A percentile compares a stretch with the other conserved stretches of the same genome.
phyloP scores from a whole-genome alignment of 2,113 vertebrate species.

The Kryptolebias marmoratus region DNA sequence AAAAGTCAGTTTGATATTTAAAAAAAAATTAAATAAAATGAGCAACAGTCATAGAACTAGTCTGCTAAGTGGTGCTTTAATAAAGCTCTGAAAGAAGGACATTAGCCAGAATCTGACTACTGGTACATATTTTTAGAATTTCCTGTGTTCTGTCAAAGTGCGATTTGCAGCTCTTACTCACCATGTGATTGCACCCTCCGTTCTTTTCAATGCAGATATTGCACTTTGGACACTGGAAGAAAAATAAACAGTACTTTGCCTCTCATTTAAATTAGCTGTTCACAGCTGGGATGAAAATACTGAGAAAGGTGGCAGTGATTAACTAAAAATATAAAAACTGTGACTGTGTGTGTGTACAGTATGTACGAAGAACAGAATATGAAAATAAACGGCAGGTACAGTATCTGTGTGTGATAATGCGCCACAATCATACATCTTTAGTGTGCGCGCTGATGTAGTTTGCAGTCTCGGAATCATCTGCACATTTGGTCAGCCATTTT shows the following conservation, averaged over 20 bases:
- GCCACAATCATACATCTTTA: constrained; percentile 91
- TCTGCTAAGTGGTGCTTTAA: not conserved
- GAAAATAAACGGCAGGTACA: not conserved
- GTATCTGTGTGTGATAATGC: not conserved
- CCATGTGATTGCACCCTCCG: constrained; percentile 99
- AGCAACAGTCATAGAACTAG: not conserved
- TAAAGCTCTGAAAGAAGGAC: not conserved
- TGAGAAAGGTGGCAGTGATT: not conserved
- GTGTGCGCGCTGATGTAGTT: constrained; percentile 99
- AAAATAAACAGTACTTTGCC: constrained; percentile 5
- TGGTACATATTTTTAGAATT: constrained; percentile 19
- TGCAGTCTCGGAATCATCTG: constrained; percentile 99
- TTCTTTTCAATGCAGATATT: constrained; percentile 99
- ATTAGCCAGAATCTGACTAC: constrained; percentile 3
- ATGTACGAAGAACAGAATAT: not conserved
- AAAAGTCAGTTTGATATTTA: not conserved
- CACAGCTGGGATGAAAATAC: not conserved
- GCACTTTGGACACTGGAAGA: constrained; percentile 96
- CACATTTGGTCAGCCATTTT: constrained; percentile 99
- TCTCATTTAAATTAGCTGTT: not conserved
- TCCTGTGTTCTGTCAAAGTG: constrained; percentile 32
- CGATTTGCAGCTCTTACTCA: constrained; percentile 77
- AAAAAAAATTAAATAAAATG: not conserved
- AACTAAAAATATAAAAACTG: too few relatives aligned
- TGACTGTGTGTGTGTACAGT: not conserved